These are phyloP conservation scores for Leptoteleia sp. DNA, from an alignment of 1,140 invertebrate genomes.

Conservation along the genomic window DNA sequence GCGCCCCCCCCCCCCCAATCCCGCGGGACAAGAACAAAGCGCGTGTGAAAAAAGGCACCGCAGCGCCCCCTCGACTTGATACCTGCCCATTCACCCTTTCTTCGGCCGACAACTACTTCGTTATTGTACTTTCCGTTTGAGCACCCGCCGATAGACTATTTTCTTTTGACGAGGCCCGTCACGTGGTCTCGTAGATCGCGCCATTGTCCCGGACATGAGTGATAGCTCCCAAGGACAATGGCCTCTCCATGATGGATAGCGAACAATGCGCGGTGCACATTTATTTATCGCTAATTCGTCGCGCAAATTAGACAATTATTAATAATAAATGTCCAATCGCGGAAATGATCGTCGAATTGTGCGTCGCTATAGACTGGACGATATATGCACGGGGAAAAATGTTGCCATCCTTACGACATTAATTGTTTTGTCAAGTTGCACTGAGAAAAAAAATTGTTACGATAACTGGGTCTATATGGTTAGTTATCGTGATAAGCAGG, in stretches of 20 bases:
- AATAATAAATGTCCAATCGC: too few species aligned
- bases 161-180: conserved; percentile 53
- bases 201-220: conserved; percentile 24
- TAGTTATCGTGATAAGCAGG: too few species aligned
- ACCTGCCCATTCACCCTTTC: conserved; percentile 60
- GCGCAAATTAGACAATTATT: too few species aligned
- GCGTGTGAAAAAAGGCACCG: conserved; percentile 49
- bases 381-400: too few species aligned
- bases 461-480: too few species aligned
- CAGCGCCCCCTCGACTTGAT: conserved; percentile 47
- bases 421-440: too few species aligned
- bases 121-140: conserved; percentile 60
- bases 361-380: too few species aligned
- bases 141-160: conserved; percentile 53
- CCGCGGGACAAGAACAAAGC: conserved; percentile 54
- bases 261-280: conserved; percentile 10
- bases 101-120: conserved; percentile 54
- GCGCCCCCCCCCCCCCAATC: too few species aligned
- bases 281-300: not conserved
- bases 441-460: too few species aligned
- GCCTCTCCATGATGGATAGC: conserved; percentile 5
- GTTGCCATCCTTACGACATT: too few species aligned
- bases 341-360: too few species aligned
- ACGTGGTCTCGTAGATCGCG: conserved; percentile 35
- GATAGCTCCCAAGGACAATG: conserved; percentile 47